Base-by-base conservation (phyloP, 2,113 vertebrate genomes). In the Xenotilapia caudafasciata region DNA sequence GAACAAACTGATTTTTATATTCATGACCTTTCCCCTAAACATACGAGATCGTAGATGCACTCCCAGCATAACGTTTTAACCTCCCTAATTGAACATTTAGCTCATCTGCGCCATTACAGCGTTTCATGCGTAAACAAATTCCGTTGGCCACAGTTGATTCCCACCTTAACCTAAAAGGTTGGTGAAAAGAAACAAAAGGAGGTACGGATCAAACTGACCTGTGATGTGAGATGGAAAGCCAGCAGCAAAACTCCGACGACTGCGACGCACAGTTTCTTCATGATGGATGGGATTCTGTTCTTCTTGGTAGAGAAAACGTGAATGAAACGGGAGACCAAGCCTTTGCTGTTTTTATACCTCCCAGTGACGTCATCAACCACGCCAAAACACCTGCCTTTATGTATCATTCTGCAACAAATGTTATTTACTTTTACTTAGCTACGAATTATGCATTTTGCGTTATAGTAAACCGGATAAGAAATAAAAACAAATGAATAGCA, bases 161-260 rank as follows among this genome's bases (percentile, higher is more conserved):
- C n/a, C 1, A 40, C 17, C 58, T 19, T 6, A n/a, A 9, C 12
- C 11, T 23, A 73, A 45, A 45, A 73, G 38, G 21, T 45, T 73
- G 21, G 21, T 26, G 21, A 6, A 45, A 6, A 33, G 31, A 12
- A 62, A 60, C 13, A 58, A 28, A 4, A 6, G 7, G 19, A 21
- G 1, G 12, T 3, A 75, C 17, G 17, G 13, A 15, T 19, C 2
- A 79, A 73, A 75, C 83, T 17, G 45, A 96, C 96, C 93, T 93
- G 89, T n/a, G 79, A 21, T 9, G 93, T 87, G 35, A 95, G 21
- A 21, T 80, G 79, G 19, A 96, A 26, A n/a, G 53, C 49, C 54
- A 96, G 51, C 21, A 96, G 53, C 7, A 96, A 35, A 55, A 89
- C 14, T 28, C 84, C 91, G 6, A 96, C 3, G 58, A 21, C 88